Percentiles rank a stretch among this genome's conserved stretches.
Evolutionary conservation across 2,888 invertebrate species (phyloP).

Genomic region (Pherbina coryleti): DNA sequence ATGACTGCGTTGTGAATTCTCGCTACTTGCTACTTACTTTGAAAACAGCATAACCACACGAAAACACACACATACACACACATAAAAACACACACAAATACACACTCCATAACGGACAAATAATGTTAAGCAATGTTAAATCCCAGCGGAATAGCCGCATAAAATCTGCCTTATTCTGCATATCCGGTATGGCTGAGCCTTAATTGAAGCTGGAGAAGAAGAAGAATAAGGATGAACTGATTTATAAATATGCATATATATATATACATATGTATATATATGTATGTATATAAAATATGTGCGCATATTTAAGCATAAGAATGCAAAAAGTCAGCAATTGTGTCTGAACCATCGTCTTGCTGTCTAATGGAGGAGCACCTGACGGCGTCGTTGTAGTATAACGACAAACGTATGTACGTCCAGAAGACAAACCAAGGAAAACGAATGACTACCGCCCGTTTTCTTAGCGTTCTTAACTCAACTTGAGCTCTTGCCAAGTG

Average conservation of each 20-base stretch:
- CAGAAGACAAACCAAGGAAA: background rate
- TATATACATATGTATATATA: background rate
- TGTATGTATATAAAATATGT: slow-evolving; percentile 1
- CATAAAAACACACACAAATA: too few relatives aligned
- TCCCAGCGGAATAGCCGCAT: slow-evolving; percentile 38
- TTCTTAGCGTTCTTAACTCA: slow-evolving; percentile 25
- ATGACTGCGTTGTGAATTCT: too few relatives aligned
- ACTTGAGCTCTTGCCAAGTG: slow-evolving; percentile 54
- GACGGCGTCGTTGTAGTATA: background rate
- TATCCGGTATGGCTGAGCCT: background rate
- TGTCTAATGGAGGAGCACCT: slow-evolving; percentile 4
- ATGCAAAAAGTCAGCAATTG: slow-evolving; percentile 21
- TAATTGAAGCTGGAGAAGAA: background rate
- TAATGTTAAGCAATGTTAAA: slow-evolving; percentile 60
- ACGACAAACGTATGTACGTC: background rate
- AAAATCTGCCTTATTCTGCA: slow-evolving; percentile 1
- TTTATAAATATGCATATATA: too few relatives aligned
- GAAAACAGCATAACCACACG: background rate
- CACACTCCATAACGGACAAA: slow-evolving; percentile 51
- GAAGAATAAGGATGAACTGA: too few relatives aligned
- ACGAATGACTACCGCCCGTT: background rate
- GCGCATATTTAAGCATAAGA: background rate
- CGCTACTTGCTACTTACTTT: too few relatives aligned
- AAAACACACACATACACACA: too few relatives aligned
- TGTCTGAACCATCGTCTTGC: background rate